phyloP scores from a whole-genome alignment of 2,797 vertebrate genomes.

The Xenopus petersii region DNA sequence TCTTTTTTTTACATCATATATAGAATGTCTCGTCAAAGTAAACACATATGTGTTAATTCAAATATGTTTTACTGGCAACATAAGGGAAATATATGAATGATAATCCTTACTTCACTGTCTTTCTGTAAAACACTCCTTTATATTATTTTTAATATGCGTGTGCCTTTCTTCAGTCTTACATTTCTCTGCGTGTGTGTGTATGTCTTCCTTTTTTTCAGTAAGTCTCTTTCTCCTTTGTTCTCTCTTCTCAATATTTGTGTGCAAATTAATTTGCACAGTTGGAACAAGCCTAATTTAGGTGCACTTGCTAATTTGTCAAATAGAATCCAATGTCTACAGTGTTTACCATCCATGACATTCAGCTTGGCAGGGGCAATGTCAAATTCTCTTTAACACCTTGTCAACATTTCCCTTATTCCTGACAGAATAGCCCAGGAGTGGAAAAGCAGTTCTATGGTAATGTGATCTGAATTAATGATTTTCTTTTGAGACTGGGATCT shows the following conservation, averaged over 20 bases:
- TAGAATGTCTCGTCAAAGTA: too few species aligned
- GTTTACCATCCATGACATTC: conserved; percentile 17
- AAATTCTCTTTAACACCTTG: conserved; percentile 41
- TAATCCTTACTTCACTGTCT: too few species aligned
- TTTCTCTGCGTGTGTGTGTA: too few species aligned
- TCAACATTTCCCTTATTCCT: conserved; percentile 41
- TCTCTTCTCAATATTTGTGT: neutral
- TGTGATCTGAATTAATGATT: conserved; percentile 46
- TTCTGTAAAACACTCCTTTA: too few species aligned
- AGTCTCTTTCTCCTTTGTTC: neutral
- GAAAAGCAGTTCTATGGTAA: conserved; percentile 33
- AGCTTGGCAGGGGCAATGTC: conserved; percentile 24
- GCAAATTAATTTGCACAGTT: conserved; percentile 10
- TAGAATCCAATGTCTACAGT: neutral
- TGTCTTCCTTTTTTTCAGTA: neutral
- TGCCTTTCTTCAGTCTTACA: too few species aligned
- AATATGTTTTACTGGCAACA: too few species aligned
- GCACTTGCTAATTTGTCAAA: conserved; percentile 7
- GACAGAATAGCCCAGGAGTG: conserved; percentile 34
- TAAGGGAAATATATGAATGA: too few species aligned
- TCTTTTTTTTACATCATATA: too few species aligned
- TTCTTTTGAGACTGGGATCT: conserved; percentile 31
- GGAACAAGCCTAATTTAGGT: conserved; percentile 2
- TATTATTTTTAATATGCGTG: too few species aligned
- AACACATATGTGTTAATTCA: too few species aligned